Conservation (phyloP, 2,113 vertebrate genomes). For the Falco punctatus region DNA sequence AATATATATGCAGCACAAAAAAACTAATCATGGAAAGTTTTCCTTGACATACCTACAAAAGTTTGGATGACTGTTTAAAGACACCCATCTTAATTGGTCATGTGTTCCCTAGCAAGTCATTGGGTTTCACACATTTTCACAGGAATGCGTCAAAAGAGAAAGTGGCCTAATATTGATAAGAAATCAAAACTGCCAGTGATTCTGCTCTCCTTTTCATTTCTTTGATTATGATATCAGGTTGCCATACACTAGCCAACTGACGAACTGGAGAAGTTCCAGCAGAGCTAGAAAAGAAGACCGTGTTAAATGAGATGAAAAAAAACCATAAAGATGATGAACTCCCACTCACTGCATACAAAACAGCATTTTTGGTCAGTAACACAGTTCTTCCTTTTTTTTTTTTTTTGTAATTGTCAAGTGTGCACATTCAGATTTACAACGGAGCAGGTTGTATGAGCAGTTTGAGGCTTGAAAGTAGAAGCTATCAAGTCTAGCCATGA, state of each 20-base stretch:
- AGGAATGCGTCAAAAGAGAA: background rate
- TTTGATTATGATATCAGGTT: background rate
- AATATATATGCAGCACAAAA: background rate
- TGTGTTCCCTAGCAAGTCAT: background rate
- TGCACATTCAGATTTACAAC: background rate
- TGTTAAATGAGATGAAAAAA: background rate
- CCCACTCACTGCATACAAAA: background rate
- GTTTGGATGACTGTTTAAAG: background rate
- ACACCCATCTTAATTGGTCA: background rate
- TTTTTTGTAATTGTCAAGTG: background rate
- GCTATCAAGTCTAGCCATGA: background rate
- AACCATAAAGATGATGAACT: background rate
- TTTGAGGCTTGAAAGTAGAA: background rate
- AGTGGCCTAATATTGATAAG: background rate
- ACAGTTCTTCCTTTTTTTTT: background rate
- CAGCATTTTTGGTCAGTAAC: background rate
- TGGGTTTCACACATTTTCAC: background rate
- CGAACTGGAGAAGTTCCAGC: background rate
- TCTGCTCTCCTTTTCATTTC: background rate
- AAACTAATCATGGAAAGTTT: background rate
- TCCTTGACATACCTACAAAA: background rate
- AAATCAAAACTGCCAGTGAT: background rate
- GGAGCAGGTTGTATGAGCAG: background rate
- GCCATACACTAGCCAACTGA: background rate
- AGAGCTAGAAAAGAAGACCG: background rate